Evolutionary conservation across 2,113 vertebrate genomes (phyloP), one percentile per base, ranked within the genome.

Genomic region (Sclerurus mexicanus): DNA sequence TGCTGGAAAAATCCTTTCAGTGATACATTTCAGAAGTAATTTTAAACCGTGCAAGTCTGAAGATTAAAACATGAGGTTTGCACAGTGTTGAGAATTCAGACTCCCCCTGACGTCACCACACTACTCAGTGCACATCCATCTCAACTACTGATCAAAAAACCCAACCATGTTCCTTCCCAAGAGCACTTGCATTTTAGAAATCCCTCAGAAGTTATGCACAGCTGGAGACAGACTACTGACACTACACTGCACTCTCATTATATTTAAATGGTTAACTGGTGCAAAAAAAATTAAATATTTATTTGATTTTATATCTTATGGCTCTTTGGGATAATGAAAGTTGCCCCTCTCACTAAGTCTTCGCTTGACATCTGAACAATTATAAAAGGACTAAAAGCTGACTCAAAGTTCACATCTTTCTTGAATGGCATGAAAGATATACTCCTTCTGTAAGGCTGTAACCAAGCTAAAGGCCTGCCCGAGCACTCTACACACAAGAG

Each of bases 1-100:
- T 63, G 11, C 42, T 92, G 67, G 63, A 83, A 96, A 95, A 92
- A 94, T 81, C 42, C 39, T 76, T 92, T 75, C n/a, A 59, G 42
- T 42, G 9, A 56, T 84, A 67, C 16, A 24, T 74, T 94, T 60
- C 35, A 94, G 87, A 58, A 40, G 47, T 35, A 56, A 75, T 91
- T 85, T 91, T 91, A 68, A 94, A 59, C 52, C 5, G 9, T 27
- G 33, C 4, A 75, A 78, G 16, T 77, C 27, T 50, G 46, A 85
- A 86, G 47, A 93, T 44, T 68, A 77, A 86, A 88, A 88, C 50
- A 75, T 84, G 59, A 80, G 33, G 37, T 39, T 64, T 90, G 63
- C 18, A 71, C 14, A 21, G 15, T 22, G 16, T 37, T 88, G 50
- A 22, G 42, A 47, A 71, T 75, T 90, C 39, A 7, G 14, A 13